Evolutionary conservation across 2,797 vertebrate genomes (phyloP).

Genomic region (Sternarchorhynchus goeldii): DNA sequence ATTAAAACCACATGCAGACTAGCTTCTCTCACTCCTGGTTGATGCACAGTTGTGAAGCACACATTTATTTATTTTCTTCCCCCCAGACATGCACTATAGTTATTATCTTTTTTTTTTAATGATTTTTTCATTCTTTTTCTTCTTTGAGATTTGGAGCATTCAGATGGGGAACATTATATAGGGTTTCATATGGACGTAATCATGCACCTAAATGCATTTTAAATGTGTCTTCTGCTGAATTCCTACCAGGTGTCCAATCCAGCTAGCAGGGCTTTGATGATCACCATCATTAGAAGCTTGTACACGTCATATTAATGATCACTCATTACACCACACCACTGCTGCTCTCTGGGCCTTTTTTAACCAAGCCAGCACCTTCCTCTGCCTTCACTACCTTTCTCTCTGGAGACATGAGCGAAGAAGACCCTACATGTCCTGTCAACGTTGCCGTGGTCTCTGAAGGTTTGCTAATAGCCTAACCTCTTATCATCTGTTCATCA

Average conservation of each 20-base stretch:
- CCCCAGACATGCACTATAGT: slow-evolving; percentile 45
- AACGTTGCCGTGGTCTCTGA: slow-evolving; percentile 25
- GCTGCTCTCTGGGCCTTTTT: neutral
- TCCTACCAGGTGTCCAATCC: slow-evolving; percentile 65
- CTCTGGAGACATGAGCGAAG: slow-evolving; percentile 19
- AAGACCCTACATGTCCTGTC: slow-evolving; percentile 2
- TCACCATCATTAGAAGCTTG: slow-evolving; percentile 51
- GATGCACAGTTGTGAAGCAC: slow-evolving; percentile 54
- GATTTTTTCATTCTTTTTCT: slow-evolving; percentile 41
- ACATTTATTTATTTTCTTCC: slow-evolving; percentile 60
- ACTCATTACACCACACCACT: slow-evolving; percentile 36
- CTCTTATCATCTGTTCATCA: slow-evolving; percentile 32
- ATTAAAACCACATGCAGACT: slow-evolving; percentile 70
- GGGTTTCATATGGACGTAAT: slow-evolving; percentile 55
- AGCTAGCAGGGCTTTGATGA: slow-evolving; percentile 48
- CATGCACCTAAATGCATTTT: slow-evolving; percentile 61
- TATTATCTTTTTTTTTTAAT: slow-evolving; percentile 53
- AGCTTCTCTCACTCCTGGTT: slow-evolving; percentile 63
- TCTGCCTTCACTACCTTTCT: slow-evolving; percentile 37
- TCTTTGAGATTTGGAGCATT: slow-evolving; percentile 62
- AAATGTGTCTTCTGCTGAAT: slow-evolving; percentile 56
- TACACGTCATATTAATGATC: slow-evolving; percentile 54
- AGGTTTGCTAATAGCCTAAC: slow-evolving; percentile 39
- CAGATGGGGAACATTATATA: slow-evolving; percentile 56
- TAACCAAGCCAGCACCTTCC: slow-evolving; percentile 23